These are phyloP conservation scores for Regulus satrapa DNA, from an alignment of 2,113 vertebrate species.

Conservation along the genomic window DNA sequence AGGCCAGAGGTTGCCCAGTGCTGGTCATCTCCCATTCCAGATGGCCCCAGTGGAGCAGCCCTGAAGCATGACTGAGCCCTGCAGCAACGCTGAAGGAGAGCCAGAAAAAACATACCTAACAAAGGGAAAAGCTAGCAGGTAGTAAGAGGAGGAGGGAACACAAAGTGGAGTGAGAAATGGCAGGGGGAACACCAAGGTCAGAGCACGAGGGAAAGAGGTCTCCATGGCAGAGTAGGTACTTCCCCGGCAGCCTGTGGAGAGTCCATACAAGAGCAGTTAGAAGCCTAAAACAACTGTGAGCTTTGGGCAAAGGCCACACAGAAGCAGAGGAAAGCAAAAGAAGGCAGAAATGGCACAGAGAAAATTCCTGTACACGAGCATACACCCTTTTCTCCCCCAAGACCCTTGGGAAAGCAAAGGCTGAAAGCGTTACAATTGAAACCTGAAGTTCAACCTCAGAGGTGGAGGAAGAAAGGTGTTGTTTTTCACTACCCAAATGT, in stretches of 20 bases:
- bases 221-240: not conserved
- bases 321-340: not conserved
- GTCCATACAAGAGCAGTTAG: fast-evolving
- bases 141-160: not conserved
- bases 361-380: not conserved
- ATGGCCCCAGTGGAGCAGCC: fast-evolving
- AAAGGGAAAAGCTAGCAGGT: not conserved
- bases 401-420: not conserved
- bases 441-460: not conserved
- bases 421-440: not conserved
- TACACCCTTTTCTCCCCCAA: fast-evolving
- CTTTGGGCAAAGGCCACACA: not conserved
- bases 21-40: not conserved
- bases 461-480: not conserved
- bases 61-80: not conserved
- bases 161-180: not conserved
- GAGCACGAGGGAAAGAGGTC: not conserved
- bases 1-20: not conserved
- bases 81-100: not conserved
- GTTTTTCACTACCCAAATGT: not conserved
- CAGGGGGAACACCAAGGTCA: not conserved
- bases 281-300: not conserved
- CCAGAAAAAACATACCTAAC: not conserved
- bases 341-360: not conserved
- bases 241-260: not conserved